Conservation (phyloP, 2,888 invertebrate genomes). For the Eumacrocentrus americanus region DNA sequence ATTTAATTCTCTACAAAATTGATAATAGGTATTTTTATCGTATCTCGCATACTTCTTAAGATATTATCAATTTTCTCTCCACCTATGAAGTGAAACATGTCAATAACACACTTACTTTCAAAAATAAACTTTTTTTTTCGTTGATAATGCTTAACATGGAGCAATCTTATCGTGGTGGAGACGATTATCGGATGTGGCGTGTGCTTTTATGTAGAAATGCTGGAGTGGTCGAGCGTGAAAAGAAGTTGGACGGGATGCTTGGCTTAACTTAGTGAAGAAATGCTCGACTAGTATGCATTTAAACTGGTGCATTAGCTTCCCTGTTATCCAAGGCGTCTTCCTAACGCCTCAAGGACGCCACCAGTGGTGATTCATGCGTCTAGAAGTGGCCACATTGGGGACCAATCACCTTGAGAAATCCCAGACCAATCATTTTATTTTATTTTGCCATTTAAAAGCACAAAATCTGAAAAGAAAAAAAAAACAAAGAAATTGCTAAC, state of each 20-base stretch:
- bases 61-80: too few relatives aligned
- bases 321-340: constrained; percentile 16
- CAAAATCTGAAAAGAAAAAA: neutral
- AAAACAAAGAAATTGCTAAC: neutral
- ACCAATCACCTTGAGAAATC: constrained; percentile 11
- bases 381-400: constrained; percentile 19
- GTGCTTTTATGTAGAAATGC: constrained; percentile 3
- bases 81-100: too few relatives aligned
- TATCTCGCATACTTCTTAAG: too few relatives aligned
- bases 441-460: too few relatives aligned
- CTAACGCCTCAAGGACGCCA: neutral
- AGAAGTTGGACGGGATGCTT: constrained; percentile 19
- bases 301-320: constrained; percentile 52
- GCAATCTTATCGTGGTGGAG: neutral
- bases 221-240: constrained; percentile 13
- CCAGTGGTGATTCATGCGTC: constrained; percentile 21
- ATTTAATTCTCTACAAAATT: too few relatives aligned
- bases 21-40: too few relatives aligned
- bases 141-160: neutral
- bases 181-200: constrained; percentile 6
- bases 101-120: too few relatives aligned
- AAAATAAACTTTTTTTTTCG: neutral
- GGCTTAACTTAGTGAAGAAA: constrained; percentile 47
- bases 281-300: constrained; percentile 58
- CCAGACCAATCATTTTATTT: constrained; percentile 6